A percentile compares a stretch with the other conserved stretches of the same genome.
Conservation (phyloP, 2,888 invertebrate genomes). For the Orthosia incerta region DNA sequence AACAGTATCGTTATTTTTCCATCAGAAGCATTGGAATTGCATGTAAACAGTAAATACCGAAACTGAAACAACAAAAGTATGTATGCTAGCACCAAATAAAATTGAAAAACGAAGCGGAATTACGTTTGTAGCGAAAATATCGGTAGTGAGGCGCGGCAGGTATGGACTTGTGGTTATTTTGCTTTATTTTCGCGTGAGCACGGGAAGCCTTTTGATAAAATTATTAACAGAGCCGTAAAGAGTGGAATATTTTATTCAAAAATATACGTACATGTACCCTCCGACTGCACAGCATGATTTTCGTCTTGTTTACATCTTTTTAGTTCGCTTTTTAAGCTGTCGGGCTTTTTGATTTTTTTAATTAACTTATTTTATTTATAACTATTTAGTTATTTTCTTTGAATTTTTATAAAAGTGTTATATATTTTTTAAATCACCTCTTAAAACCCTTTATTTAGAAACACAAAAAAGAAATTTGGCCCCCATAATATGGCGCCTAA, state of each 20-base stretch:
- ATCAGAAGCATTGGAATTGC: not conserved
- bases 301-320: too few species aligned
- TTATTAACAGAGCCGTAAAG: conserved; percentile 6
- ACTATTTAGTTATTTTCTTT: too few species aligned
- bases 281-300: too few species aligned
- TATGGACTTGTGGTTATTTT: not conserved
- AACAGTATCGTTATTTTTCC: not conserved
- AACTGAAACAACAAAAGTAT: conserved; percentile 13
- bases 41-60: not conserved
- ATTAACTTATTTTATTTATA: too few species aligned
- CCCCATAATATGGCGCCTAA: too few species aligned
- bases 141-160: not conserved
- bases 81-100: conserved; percentile 14
- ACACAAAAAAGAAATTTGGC: too few species aligned
- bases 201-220: conserved; percentile 18
- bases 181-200: conserved; percentile 8
- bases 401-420: too few species aligned
- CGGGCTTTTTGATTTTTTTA: too few species aligned
- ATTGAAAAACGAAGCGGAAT: conserved; percentile 11
- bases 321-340: too few species aligned
- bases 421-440: too few species aligned
- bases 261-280: too few species aligned
- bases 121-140: conserved; percentile 16
- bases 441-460: too few species aligned
- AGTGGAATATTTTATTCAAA: not conserved